Conservation (phyloP, 2,888 invertebrate species). For the Laspeyria flexula region DNA sequence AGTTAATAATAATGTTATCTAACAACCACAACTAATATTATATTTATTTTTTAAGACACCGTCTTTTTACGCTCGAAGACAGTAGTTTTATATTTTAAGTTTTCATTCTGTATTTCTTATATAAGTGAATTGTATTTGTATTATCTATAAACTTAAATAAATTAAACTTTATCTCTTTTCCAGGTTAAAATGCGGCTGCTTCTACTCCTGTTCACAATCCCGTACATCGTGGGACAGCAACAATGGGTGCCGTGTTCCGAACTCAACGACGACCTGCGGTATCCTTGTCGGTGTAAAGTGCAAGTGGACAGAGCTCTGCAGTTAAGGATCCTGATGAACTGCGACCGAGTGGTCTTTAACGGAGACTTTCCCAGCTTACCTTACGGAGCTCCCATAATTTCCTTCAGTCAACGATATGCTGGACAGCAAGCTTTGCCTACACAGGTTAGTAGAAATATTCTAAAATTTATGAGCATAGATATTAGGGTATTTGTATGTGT, state of each 20-base stretch:
- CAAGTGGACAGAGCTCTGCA: constrained; percentile 81
- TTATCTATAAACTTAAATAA: background rate
- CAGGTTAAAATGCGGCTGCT: constrained; percentile 71
- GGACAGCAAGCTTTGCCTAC: constrained; percentile 93
- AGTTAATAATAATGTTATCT: no score
- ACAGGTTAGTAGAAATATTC: constrained; percentile 80
- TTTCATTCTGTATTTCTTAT: background rate
- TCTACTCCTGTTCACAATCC: constrained; percentile 63
- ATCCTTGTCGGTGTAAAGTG: constrained; percentile 89
- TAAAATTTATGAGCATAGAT: no score
- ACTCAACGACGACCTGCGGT: constrained; percentile 90
- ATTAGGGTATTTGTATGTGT: no score
- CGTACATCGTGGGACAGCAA: constrained; percentile 64
- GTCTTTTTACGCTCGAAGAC: no score
- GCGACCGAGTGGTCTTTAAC: constrained; percentile 93
- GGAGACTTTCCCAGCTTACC: constrained; percentile 92
- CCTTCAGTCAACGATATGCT: constrained; percentile 92
- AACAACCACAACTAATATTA: no score
- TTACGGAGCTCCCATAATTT: constrained; percentile 91
- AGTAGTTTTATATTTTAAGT: no score
- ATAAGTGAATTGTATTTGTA: background rate
- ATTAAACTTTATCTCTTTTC: constrained; percentile 31
- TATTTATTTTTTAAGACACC: no score
- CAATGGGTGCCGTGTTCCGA: constrained; percentile 91
- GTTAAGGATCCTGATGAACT: constrained; percentile 89